Evolutionary conservation across 2,888 invertebrate genomes (phyloP).

Genomic region (Latrodectus hesperus): DNA sequence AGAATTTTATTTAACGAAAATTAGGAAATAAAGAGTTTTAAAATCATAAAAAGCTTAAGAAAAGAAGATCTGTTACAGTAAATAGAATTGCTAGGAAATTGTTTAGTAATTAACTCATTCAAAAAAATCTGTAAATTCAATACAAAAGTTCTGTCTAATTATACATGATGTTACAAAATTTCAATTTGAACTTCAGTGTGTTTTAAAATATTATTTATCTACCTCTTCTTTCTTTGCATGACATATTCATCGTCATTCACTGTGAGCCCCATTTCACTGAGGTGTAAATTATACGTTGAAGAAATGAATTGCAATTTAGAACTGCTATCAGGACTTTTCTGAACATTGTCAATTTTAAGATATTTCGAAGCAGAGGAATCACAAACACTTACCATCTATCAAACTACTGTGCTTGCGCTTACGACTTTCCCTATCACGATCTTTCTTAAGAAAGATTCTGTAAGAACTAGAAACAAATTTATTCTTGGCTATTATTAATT

Average conservation of each 20-base stretch:
- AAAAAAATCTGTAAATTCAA: too few relatives aligned
- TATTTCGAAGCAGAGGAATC: slow-evolving; percentile 14
- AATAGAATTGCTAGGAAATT: too few relatives aligned
- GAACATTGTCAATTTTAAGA: slow-evolving; percentile 9
- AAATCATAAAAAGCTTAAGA: too few relatives aligned
- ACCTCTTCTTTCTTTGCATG: neutral
- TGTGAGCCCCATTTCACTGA: neutral
- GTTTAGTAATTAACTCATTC: too few relatives aligned
- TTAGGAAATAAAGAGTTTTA: too few relatives aligned
- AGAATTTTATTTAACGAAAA: too few relatives aligned
- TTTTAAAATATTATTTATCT: too few relatives aligned
- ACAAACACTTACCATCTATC: neutral
- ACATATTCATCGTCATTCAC: neutral
- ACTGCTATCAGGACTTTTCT: slow-evolving; percentile 9
- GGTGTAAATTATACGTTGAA: slow-evolving; percentile 17
- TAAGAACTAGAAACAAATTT: slow-evolving; percentile 55
- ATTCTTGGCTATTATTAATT: slow-evolving; percentile 67
- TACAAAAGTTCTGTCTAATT: too few relatives aligned
- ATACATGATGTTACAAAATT: too few relatives aligned
- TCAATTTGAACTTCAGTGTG: too few relatives aligned
- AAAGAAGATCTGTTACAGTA: too few relatives aligned
- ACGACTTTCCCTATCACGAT: slow-evolving; percentile 17
- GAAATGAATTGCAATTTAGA: too few relatives aligned
- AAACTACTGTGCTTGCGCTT: slow-evolving; percentile 44
- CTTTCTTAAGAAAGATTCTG: slow-evolving; percentile 41